Evolutionary conservation across 2,113 vertebrate genomes (phyloP), one percentile per base, ranked within the genome.

Genomic region (Platanista minor): DNA sequence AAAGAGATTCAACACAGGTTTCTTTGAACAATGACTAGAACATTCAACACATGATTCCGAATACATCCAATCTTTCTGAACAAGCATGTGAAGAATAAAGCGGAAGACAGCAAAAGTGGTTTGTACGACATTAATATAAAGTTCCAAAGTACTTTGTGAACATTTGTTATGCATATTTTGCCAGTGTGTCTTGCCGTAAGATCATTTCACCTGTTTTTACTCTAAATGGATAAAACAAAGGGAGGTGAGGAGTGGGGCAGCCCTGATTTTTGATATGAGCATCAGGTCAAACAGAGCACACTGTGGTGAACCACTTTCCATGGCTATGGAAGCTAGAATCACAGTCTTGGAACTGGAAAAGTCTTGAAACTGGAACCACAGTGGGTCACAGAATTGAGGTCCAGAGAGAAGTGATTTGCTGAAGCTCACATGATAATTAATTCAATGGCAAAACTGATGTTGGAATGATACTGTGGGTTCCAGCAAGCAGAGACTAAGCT

Each of bases 1-100:
- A 83, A 92, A 94, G 86, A 94, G 82, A 92, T 29, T 93, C 66
- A n/a, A 64, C 27, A 64, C 91, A 69, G 72, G 43, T 92, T 94
- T 90, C 59, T 91, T 90, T 92, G 72, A 88, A 95, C 64, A 86
- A 87, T 95, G 91, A 97, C 72, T 89, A 92, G 46, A 96, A 75
- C n/a, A 82, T 80, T 95, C 62, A 69, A 91, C 69, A 92, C 54
- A 91, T 6, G 75, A 92, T 97, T 90, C 39, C 15, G 75, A 85
- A 97, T 74, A 72, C 54, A 57, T 77, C 66, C 62, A 59, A 57
- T 14, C 25, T 62, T 87, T 91, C 85, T 95, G 43, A 95, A 74
- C 74, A 95, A 80, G 69, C 54, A 94, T 41, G 66, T 43, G 54
- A 94, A 89, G 36, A 93, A 96, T 72, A 93, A 95, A 97, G 62